Evolutionary conservation across 2,113 vertebrate genomes (phyloP).

Genomic region (Microcebus jonahi): DNA sequence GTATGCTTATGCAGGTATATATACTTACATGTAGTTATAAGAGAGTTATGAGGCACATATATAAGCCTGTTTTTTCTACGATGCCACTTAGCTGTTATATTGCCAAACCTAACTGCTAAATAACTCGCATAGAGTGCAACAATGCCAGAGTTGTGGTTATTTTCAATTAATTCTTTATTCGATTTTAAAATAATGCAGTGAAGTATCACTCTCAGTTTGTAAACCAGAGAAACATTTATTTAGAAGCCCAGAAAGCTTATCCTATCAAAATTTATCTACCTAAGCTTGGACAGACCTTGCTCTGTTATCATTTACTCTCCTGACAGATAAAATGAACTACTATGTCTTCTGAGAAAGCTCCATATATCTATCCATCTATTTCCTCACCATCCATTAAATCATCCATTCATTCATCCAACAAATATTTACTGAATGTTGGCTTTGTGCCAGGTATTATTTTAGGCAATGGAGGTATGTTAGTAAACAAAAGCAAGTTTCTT

Average conservation of each 20-base stretch:
- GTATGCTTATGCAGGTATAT: too few relatives aligned
- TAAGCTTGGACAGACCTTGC: not conserved
- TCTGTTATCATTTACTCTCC: not conserved
- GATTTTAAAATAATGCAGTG: not conserved
- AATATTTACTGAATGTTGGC: not conserved
- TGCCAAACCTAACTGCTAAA: not conserved
- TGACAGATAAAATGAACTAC: constrained; percentile 14
- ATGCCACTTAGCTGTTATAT: not conserved
- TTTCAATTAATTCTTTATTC: not conserved
- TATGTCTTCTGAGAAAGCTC: not conserved
- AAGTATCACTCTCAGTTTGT: not conserved
- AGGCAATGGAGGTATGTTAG: not conserved
- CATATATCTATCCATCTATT: not conserved
- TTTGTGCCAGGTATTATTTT: not conserved
- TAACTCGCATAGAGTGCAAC: not conserved
- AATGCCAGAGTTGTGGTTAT: not conserved
- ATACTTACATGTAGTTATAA: not conserved
- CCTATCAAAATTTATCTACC: not conserved
- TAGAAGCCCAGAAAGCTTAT: not conserved
- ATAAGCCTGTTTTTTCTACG: not conserved
- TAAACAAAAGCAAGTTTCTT: not conserved
- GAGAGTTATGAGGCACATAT: not conserved
- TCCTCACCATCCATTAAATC: not conserved
- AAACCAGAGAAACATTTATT: not conserved
- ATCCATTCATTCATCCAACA: not conserved